These are phyloP conservation scores for Acleris literana DNA, from an alignment of 2,888 invertebrate species.

Conservation along the genomic window DNA sequence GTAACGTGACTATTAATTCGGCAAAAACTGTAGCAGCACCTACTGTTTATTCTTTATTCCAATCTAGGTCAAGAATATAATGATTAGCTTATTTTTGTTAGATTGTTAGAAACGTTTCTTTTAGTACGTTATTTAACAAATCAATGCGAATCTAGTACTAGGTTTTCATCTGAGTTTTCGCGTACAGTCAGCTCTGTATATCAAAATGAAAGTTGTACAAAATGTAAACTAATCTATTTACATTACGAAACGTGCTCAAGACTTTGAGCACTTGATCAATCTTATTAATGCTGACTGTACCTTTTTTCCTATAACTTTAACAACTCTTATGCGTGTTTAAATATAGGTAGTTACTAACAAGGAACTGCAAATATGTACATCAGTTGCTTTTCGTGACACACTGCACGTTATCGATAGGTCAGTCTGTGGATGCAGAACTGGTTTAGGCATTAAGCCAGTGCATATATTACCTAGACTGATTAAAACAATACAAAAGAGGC, in stretches of 20 bases:
- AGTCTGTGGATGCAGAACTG: not conserved
- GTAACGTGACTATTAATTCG: constrained; percentile 8
- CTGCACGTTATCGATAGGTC: not conserved
- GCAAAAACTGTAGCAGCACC: constrained; percentile 28
- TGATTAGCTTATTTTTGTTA: constrained; percentile 52
- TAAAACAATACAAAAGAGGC: not conserved
- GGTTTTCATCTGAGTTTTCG: not conserved
- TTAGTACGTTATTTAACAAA: constrained; percentile 1
- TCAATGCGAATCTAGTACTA: constrained; percentile 1
- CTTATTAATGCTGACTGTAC: too few relatives aligned
- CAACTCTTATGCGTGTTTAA: too few relatives aligned
- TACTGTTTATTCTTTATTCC: constrained; percentile 50
- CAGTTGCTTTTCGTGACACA: too few relatives aligned
- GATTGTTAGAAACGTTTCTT: constrained; percentile 32
- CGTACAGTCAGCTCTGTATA: too few relatives aligned
- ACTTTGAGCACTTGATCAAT: too few relatives aligned
- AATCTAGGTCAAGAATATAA: constrained; percentile 77
- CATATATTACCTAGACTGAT: not conserved
- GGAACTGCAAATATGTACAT: too few relatives aligned
- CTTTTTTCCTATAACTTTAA: too few relatives aligned
- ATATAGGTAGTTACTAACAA: too few relatives aligned
- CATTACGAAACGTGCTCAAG: too few relatives aligned
- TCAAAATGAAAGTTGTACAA: too few relatives aligned
- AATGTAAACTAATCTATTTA: too few relatives aligned
- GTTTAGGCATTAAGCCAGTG: not conserved